Evolutionary conservation across 2,113 vertebrate genomes (phyloP).

Genomic region (Neodon shergylaensis): DNA sequence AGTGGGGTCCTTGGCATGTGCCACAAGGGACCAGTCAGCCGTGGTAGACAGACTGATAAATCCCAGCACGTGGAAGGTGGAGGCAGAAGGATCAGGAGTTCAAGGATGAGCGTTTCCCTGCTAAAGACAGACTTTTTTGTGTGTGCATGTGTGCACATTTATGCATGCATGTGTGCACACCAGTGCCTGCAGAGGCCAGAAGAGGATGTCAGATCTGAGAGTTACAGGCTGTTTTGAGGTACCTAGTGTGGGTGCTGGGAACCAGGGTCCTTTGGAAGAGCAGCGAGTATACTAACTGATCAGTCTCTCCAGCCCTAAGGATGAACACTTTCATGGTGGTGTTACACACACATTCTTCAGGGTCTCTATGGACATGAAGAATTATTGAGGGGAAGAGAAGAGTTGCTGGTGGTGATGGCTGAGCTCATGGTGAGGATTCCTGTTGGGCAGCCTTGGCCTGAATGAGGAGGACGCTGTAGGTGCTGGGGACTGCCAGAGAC

Average conservation of each 20-base stretch:
- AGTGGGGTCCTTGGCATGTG: not conserved
- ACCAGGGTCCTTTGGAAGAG: not conserved
- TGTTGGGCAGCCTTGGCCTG: not conserved
- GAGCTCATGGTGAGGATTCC: not conserved
- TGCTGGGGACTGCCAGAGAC: not conserved
- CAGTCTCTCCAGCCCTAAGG: not conserved
- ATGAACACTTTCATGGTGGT: not conserved
- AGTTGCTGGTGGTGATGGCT: not conserved
- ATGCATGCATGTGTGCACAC: not conserved
- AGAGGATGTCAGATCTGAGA: not conserved
- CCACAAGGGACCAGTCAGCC: not conserved
- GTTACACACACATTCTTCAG: not conserved
- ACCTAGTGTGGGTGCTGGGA: not conserved
- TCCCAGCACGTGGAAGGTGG: not conserved
- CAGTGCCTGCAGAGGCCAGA: not conserved
- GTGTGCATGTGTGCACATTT: not conserved
- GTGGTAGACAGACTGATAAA: not conserved
- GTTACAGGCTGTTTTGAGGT: not conserved
- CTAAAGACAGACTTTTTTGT: not conserved
- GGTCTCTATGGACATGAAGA: not conserved
- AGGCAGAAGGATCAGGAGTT: not conserved
- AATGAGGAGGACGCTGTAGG: not conserved
- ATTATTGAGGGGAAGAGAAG: not conserved
- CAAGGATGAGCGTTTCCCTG: not conserved
- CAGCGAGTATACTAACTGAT: not conserved